These are phyloP conservation scores for Psittacula cyanocephala DNA, from an alignment of 2,113 vertebrate species.

Conservation along the genomic window DNA sequence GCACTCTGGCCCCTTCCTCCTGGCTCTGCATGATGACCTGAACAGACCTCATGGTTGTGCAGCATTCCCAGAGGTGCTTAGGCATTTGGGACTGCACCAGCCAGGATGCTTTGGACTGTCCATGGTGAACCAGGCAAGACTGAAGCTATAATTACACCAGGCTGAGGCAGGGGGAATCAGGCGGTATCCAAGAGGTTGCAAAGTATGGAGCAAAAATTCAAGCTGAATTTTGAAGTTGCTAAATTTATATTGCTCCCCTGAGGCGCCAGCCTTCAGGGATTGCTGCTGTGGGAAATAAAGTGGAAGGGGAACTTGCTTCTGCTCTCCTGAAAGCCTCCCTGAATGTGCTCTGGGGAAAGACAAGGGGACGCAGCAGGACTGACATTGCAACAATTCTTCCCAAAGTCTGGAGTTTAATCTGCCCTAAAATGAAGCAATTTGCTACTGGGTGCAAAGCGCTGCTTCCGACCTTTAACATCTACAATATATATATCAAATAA, in stretches of 20 bases:
- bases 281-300: slow-evolving; percentile 8
- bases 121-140: not conserved
- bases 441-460: slow-evolving; percentile 35
- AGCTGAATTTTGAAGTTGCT: not conserved
- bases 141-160: not conserved
- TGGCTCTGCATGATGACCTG: not conserved
- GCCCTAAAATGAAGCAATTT: slow-evolving; percentile 58
- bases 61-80: not conserved
- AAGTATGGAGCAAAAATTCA: not conserved
- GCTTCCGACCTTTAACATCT: slow-evolving; percentile 42
- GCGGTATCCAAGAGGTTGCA: not conserved
- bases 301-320: not conserved
- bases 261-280: not conserved
- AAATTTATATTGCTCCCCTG: slow-evolving; percentile 31
- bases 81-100: not conserved
- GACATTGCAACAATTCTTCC: not conserved
- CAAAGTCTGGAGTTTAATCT: slow-evolving; percentile 27
- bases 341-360: not conserved
- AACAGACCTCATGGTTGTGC: not conserved
- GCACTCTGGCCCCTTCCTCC: not conserved
- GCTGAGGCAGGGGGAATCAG: not conserved
- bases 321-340: not conserved
- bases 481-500: not conserved
- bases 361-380: not conserved
- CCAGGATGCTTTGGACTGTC: not conserved